Evolutionary conservation across 2,113 vertebrate species (phyloP), one percentile per base, ranked within the genome.

Genomic region (Zosterops hypoxanthus): DNA sequence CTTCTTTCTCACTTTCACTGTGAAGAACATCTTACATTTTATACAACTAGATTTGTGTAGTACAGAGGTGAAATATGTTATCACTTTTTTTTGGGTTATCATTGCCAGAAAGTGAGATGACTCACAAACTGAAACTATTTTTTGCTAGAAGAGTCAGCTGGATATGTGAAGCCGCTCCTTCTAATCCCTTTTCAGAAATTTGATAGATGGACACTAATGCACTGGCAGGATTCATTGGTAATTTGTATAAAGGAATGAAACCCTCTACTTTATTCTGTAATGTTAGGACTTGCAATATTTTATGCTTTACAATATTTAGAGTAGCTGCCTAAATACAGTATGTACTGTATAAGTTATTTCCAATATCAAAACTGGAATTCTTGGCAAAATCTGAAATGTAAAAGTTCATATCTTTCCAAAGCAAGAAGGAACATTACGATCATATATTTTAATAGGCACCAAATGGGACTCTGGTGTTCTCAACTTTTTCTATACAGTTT

Each of bases 61-160:
- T 34, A 92, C 50, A 95, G 79, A 82, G 63, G 70, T 95, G 77
- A 95, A 91, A 73, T 83, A 29, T 72, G 46, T 60, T 87, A 75
- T 36, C 1, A 0, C 29, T 47, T 71, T 79, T 63, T 66, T 16
- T 50, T 31, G 13, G 50, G 12, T 68, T 70, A 17, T 56, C 24
- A 0, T 86, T 86, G 56, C 42, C 50, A 94, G 57, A 87, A 82
- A 82, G 20, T n/a, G 72, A 82, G 34, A 77, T 80, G 82, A 91
- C 22, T 93, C 55, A 93, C 17, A 56, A 89, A 91, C 46, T 4
- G 4, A 41, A 61, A 76, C 22, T 79, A 28, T 22, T 68, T 66
- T 75, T 91, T 69, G 7, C 69, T 56, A 39, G 12, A 82, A 79
- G 34, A 91, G 59, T 80, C 47, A 85, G 34, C 26, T 85, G 39